Conservation (phyloP, 2,888 invertebrate species). For the Lordiphosa fenestrarum region DNA sequence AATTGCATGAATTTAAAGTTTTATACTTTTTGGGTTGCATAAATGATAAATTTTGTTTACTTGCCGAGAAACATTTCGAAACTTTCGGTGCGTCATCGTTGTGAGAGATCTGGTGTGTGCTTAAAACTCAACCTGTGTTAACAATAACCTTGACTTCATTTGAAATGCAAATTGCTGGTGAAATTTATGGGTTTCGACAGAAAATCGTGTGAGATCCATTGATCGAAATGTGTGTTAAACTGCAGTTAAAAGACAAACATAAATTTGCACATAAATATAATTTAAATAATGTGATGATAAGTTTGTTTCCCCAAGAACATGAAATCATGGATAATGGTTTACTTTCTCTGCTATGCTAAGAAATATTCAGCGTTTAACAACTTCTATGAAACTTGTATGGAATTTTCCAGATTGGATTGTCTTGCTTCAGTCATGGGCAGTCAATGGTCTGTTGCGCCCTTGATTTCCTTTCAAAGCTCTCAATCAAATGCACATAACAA, state of each 20-base stretch:
- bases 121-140: conserved; percentile 13
- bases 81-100: conserved; percentile 49
- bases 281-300: background rate
- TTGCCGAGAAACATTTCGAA: conserved; percentile 30
- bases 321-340: conserved; percentile 3
- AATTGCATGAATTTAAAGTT: conserved; percentile 67
- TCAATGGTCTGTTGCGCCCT: too few relatives aligned
- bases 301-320: conserved; percentile 13
- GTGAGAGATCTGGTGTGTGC: background rate
- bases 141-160: conserved; percentile 64
- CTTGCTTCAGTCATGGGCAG: too few relatives aligned
- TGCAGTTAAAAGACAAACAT: conserved; percentile 6
- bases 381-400: too few relatives aligned
- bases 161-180: conserved; percentile 48
- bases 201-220: background rate
- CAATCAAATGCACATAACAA: too few relatives aligned
- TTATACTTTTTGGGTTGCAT: conserved; percentile 51
- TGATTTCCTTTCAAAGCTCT: too few relatives aligned
- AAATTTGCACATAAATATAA: background rate
- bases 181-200: conserved; percentile 29
- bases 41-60: conserved; percentile 51
- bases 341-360: conserved; percentile 28
- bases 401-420: too few relatives aligned
- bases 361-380: background rate
- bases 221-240: conserved; percentile 7